phyloP scores from a whole-genome alignment of 2,888 invertebrate species.

The Tricholauxania praeusta region DNA sequence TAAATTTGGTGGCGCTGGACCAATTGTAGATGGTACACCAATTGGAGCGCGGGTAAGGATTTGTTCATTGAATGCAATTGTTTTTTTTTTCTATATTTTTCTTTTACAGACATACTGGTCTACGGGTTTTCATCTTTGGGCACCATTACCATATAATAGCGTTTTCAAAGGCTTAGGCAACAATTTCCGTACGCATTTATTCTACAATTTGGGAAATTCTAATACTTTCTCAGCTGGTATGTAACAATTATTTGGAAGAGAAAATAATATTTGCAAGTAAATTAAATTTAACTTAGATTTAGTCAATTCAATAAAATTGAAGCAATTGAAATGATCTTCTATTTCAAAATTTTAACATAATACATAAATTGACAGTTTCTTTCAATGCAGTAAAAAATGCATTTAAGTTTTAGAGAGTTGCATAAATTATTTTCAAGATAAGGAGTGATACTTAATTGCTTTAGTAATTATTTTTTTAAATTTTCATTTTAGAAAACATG shows the following conservation, averaged over 20 bases:
- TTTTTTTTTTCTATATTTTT: neutral
- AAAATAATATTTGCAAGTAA: too few species aligned
- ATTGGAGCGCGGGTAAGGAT: slow-evolving; percentile 74
- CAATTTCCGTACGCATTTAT: slow-evolving; percentile 88
- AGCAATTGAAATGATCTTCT: too few species aligned
- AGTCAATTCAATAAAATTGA: too few species aligned
- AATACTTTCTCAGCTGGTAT: slow-evolving; percentile 67
- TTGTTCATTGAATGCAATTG: neutral
- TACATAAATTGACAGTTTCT: neutral
- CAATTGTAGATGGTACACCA: slow-evolving; percentile 81
- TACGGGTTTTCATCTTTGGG: slow-evolving; percentile 86
- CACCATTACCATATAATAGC: slow-evolving; percentile 89
- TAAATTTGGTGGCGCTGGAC: slow-evolving; percentile 86
- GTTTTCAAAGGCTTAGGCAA: slow-evolving; percentile 84
- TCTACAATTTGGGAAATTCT: slow-evolving; percentile 89
- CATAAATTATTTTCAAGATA: too few species aligned
- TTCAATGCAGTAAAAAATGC: slow-evolving; percentile 5
- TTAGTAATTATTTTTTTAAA: slow-evolving; percentile 18
- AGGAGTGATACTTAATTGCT: neutral
- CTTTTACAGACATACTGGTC: slow-evolving; percentile 82
- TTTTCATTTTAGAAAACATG: slow-evolving; percentile 68
- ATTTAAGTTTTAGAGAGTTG: neutral
- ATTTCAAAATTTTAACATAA: too few species aligned
- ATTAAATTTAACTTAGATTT: too few species aligned
- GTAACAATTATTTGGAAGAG: too few species aligned